Conservation (phyloP, 2,113 vertebrate species). For the Forbesichthys agassizii region DNA sequence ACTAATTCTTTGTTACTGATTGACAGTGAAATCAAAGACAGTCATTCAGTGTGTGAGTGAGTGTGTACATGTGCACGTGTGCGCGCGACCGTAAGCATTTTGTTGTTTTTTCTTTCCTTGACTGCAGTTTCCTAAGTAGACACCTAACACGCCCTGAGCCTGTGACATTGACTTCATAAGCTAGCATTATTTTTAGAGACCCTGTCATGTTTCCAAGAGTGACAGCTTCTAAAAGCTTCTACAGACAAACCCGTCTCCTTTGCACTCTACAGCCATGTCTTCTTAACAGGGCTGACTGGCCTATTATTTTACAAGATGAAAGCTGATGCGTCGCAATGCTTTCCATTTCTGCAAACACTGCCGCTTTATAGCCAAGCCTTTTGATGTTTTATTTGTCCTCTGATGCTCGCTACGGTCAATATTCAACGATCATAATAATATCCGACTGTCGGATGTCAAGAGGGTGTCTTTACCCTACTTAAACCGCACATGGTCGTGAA, state of each 20-base stretch:
- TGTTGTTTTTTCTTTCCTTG: constrained; percentile 46
- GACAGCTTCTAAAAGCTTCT: constrained; percentile 72
- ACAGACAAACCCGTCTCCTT: constrained; percentile 57
- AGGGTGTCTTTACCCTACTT: constrained; percentile 51
- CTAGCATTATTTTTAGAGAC: constrained; percentile 70
- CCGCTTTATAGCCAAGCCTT: constrained; percentile 46
- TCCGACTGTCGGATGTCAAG: constrained; percentile 61
- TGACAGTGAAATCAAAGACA: constrained; percentile 65
- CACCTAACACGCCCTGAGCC: constrained; percentile 59
- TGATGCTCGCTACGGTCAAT: constrained; percentile 57
- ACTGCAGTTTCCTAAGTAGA: constrained; percentile 65
- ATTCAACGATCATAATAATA: constrained; percentile 64
- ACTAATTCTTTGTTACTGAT: constrained; percentile 47
- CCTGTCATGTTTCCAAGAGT: constrained; percentile 61
- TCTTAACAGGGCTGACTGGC: constrained; percentile 58
- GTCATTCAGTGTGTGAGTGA: constrained; percentile 6
- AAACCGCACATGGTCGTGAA: constrained; percentile 52
- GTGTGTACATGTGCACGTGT: not conserved
- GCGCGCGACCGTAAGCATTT: not conserved
- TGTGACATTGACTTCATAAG: constrained; percentile 70
- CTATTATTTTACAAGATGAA: constrained; percentile 76
- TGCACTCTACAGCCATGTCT: constrained; percentile 64
- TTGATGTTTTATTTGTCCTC: constrained; percentile 68
- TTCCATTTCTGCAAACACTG: constrained; percentile 59
- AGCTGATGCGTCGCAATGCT: constrained; percentile 55